These are phyloP conservation scores for Cromileptes altivelis DNA, from an alignment of 2,113 vertebrate genomes.

Conservation along the genomic window DNA sequence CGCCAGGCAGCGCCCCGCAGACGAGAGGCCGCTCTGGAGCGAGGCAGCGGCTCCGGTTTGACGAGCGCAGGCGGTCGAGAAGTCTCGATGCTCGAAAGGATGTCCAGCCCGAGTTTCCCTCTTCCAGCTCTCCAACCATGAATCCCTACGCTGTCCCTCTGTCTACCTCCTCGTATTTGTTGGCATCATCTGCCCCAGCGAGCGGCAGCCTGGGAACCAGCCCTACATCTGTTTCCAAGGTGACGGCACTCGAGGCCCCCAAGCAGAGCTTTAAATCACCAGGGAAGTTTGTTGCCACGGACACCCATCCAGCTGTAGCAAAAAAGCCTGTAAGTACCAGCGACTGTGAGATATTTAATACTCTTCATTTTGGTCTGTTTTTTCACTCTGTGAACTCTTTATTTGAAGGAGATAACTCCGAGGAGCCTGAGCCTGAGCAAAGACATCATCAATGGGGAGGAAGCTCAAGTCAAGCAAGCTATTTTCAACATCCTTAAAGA, in stretches of 20 bases:
- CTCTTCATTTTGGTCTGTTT: conserved; percentile 3
- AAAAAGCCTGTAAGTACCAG: conserved; percentile 87
- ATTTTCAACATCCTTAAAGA: conserved; percentile 87
- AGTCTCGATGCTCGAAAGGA: conserved; percentile 86
- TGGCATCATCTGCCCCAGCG: conserved; percentile 44
- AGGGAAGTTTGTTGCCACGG: conserved; percentile 72
- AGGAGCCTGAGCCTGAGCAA: conserved; percentile 81
- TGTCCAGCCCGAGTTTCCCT: conserved; percentile 18
- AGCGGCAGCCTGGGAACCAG: conserved; percentile 65
- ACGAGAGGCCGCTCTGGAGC: conserved; percentile 80
- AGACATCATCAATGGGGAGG: conserved; percentile 66
- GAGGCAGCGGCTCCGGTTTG: conserved; percentile 74
- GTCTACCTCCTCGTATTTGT: conserved; percentile 42
- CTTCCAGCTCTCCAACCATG: conserved; percentile 55
- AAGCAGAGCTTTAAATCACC: conserved; percentile 66
- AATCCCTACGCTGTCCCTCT: conserved; percentile 72
- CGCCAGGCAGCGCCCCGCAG: conserved; percentile 65
- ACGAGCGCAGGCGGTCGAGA: conserved; percentile 87
- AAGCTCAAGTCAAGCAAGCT: conserved; percentile 81
- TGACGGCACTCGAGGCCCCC: conserved; percentile 54
- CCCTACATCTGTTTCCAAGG: conserved; percentile 69
- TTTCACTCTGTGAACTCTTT: neutral
- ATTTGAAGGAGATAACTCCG: conserved; percentile 87
- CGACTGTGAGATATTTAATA: neutral
- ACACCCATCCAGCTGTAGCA: conserved; percentile 67